These are phyloP conservation scores for Copidosoma floridanum DNA, from an alignment of 1,140 invertebrate species.

Conservation along the genomic window DNA sequence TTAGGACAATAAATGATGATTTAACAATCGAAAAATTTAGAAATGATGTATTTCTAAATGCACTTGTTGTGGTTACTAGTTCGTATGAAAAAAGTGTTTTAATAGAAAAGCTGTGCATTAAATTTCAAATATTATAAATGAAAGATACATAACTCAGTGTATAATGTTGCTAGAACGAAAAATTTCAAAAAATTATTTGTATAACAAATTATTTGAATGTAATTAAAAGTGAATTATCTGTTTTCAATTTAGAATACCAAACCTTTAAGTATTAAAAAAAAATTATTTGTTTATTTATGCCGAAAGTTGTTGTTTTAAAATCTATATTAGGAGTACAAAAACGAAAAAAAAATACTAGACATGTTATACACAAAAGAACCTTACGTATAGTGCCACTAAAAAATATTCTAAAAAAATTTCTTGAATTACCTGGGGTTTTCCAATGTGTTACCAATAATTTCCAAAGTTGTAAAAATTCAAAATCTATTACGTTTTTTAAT, in stretches of 20 bases:
- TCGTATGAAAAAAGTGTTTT: not conserved
- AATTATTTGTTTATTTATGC: not conserved
- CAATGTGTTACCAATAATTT: not conserved
- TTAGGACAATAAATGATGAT: not conserved
- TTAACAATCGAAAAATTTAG: not conserved
- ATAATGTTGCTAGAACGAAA: not conserved
- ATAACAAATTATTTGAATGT: not conserved
- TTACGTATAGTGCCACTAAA: not conserved
- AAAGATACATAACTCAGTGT: not conserved
- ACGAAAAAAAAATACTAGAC: not conserved
- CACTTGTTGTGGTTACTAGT: not conserved
- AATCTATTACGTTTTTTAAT: not conserved
- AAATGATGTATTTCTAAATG: not conserved
- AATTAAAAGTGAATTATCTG: not conserved
- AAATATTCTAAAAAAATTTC: constrained; percentile 9
- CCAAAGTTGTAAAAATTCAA: not conserved
- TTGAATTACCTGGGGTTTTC: constrained; percentile 8
- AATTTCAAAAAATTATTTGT: not conserved
- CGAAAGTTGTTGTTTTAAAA: not conserved
- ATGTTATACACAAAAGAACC: not conserved
- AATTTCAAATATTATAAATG: not conserved
- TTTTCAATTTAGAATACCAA: not conserved
- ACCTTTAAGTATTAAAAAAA: not conserved
- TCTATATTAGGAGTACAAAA: not conserved
- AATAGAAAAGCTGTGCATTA: not conserved